Conservation (phyloP, 2,888 invertebrate species). For the Ctena decussata region DNA sequence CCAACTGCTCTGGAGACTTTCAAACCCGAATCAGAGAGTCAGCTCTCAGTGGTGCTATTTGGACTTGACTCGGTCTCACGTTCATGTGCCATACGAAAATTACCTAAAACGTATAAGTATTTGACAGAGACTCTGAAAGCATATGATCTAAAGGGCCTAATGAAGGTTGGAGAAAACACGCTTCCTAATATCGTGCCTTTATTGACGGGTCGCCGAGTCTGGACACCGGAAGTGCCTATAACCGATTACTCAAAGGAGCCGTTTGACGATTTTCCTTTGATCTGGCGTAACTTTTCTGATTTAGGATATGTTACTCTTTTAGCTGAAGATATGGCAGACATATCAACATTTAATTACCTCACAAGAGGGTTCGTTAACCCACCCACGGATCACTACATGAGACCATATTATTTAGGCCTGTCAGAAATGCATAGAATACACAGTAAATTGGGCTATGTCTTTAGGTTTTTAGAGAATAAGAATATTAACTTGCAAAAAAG, state of each 20-base stretch:
- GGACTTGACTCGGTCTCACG: conserved; percentile 73
- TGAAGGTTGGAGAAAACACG: conserved; percentile 74
- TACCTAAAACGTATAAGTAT: conserved; percentile 72
- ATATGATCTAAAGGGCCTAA: conserved; percentile 70
- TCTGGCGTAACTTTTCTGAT: conserved; percentile 66
- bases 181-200: conserved; percentile 71
- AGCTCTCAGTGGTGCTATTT: conserved; percentile 65
- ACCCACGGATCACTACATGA: conserved; percentile 72
- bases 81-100: conserved; percentile 68
- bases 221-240: conserved; percentile 55
- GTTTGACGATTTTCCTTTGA: conserved; percentile 61
- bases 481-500: conserved; percentile 60
- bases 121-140: conserved; percentile 62
- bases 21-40: conserved; percentile 17
- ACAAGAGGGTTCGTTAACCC: conserved; percentile 59
- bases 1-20: background rate
- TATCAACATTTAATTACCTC: conserved; percentile 64
- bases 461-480: conserved; percentile 63
- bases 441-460: conserved; percentile 52
- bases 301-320: conserved; percentile 64
- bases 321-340: conserved; percentile 68
- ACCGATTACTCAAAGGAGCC: conserved; percentile 7
- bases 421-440: conserved; percentile 57
- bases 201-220: conserved; percentile 64
- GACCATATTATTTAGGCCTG: conserved; percentile 69